phyloP scores from a whole-genome alignment of 2,113 vertebrate genomes.

The Micronisus gabar region DNA sequence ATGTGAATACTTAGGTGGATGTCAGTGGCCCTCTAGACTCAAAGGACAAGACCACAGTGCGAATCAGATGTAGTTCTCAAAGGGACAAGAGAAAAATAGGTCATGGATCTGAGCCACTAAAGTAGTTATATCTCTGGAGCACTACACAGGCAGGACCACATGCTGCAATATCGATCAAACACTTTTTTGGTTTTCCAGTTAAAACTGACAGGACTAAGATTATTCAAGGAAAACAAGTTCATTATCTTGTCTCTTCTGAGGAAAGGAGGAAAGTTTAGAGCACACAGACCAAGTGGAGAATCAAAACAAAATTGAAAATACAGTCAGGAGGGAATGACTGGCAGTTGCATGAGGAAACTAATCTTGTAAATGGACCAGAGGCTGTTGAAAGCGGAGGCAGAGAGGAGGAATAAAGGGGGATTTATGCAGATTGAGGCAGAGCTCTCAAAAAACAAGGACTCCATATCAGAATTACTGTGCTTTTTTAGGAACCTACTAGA shows the following conservation, averaged over 20 bases:
- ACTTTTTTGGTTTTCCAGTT: neutral
- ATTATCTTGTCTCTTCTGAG: slow-evolving; percentile 16
- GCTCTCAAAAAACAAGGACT: neutral
- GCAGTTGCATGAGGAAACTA: neutral
- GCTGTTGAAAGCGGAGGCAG: neutral
- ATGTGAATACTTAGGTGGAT: neutral
- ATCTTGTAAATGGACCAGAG: slow-evolving; percentile 32
- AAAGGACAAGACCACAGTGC: neutral
- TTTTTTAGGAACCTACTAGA: slow-evolving; percentile 1
- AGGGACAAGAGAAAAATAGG: neutral
- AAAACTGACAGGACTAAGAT: neutral
- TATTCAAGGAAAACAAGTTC: neutral
- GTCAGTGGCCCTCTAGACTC: neutral
- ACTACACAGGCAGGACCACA: neutral
- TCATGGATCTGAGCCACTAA: neutral
- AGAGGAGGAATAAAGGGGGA: neutral
- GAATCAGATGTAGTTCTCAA: neutral
- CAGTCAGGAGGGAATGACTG: neutral
- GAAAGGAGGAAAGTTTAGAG: neutral
- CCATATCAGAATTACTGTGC: neutral
- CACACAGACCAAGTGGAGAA: neutral
- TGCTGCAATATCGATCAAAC: neutral
- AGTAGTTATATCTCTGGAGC: neutral
- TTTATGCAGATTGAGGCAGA: neutral
- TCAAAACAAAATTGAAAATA: neutral